Evolutionary conservation across 2,797 vertebrate genomes (phyloP).

Genomic region (Acrossocheilus fasciatus): DNA sequence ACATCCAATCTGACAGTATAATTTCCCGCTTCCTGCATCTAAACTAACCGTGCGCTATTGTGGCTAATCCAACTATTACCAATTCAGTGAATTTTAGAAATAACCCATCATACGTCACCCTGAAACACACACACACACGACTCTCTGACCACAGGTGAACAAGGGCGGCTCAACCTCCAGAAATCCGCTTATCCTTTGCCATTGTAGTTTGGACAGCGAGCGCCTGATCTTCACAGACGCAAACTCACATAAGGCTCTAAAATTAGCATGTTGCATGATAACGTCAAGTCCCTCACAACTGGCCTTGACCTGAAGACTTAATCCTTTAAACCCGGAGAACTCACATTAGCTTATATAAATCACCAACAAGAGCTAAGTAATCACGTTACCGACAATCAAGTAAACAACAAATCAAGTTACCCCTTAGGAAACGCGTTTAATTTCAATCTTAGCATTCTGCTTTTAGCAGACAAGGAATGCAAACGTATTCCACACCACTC

Average conservation of each 20-base stretch:
- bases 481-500: background rate
- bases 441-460: background rate
- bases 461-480: background rate
- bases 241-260: background rate
- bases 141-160: background rate
- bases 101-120: slow-evolving; percentile 1
- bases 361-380: background rate
- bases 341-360: slow-evolving; percentile 39
- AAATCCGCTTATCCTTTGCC: background rate
- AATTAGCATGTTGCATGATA: slow-evolving; percentile 15
- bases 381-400: background rate
- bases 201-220: background rate
- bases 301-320: slow-evolving; percentile 7
- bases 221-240: background rate
- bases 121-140: background rate
- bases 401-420: background rate
- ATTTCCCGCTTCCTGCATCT: slow-evolving; percentile 19
- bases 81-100: slow-evolving; percentile 21
- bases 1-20: background rate
- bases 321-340: slow-evolving; percentile 27
- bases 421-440: background rate
- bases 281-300: background rate
- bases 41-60: slow-evolving; percentile 34
- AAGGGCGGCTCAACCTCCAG: background rate
- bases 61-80: slow-evolving; percentile 37